Base-by-base conservation (phyloP, 2,113 vertebrate species). In the Oryzias curvinotus region DNA sequence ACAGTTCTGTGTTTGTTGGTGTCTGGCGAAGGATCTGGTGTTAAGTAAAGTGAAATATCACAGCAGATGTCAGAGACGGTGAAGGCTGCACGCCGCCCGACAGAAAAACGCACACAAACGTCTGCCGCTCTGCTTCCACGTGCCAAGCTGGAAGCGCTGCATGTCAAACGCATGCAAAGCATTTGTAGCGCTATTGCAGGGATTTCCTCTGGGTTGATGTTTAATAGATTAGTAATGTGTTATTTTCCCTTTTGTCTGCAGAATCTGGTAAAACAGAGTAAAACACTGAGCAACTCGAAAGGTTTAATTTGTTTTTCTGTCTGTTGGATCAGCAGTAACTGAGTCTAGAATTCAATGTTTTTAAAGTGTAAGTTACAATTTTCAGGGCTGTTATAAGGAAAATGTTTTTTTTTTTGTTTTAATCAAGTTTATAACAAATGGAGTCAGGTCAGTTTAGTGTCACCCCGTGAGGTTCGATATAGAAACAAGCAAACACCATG, bases 1-100 rank as follows among this genome's bases (percentile, higher is more conserved):
- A n/a, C 56, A 12, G 56, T 57, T 75, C 25, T 57, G 26, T 18
- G 51, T 43, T 47, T 5, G n/a, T 30, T 41, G 45, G 63, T 28
- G 63, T 41, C 41, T 3, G 2, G 13, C 8, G 7, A 30, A 13
- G 3, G 47, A 45, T 46, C 16, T 12, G 6, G 19, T 47, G 19
- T 54, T 16, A 30, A 28, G 14, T 47, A 28, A 25, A 57, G 64
- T 75, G 77, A 76, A 77, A 72, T 51, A 62, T 68, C 64, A 52
- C 78, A 59, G 78, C 58, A 21, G 63, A 43, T 19, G 19, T 19
- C 28, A 1, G 51, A 28, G 60, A 28, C 47, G 57, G 51, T 23
- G 36, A 25, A 46, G 65, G 49, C 68, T n/a, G 36, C 59, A 16
- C 19, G 66, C 54, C 48, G 17, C 46, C 30, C 7, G 41, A 1